Conservation (phyloP, 1,140 invertebrate genomes). For the Pogonus chalceus region DNA sequence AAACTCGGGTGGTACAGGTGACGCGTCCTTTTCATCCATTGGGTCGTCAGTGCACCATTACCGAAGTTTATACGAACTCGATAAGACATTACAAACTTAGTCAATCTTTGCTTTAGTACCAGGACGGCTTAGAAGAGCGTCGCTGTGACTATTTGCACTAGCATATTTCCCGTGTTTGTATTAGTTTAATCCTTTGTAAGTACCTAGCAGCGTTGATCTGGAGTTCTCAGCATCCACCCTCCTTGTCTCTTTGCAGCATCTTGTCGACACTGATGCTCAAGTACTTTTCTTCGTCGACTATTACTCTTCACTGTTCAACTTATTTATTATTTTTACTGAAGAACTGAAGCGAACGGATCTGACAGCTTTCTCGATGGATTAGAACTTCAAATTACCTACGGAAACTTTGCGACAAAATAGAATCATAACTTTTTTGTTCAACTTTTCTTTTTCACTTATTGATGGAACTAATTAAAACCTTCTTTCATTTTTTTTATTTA, state of each 20-base stretch:
- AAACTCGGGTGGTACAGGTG: not conserved
- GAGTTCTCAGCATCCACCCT: not conserved
- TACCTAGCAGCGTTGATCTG: not conserved
- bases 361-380: not conserved
- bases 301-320: not conserved
- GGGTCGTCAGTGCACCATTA: not conserved
- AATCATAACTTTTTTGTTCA: too few species aligned
- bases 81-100: conserved; percentile 7
- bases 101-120: not conserved
- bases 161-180: not conserved
- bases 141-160: not conserved
- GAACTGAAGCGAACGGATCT: not conserved
- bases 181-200: conserved; percentile 6
- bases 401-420: too few species aligned
- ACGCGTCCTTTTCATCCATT: not conserved
- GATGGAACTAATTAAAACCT: too few species aligned
- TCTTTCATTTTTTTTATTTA: too few species aligned
- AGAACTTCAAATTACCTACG: too few species aligned
- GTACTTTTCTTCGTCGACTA: too few species aligned
- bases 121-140: not conserved
- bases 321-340: not conserved
- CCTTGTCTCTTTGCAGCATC: not conserved
- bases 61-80: conserved; percentile 2
- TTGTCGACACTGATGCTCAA: not conserved
- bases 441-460: too few species aligned